phyloP scores from a whole-genome alignment of 2,888 invertebrate species.

The Tethea ocularis region DNA sequence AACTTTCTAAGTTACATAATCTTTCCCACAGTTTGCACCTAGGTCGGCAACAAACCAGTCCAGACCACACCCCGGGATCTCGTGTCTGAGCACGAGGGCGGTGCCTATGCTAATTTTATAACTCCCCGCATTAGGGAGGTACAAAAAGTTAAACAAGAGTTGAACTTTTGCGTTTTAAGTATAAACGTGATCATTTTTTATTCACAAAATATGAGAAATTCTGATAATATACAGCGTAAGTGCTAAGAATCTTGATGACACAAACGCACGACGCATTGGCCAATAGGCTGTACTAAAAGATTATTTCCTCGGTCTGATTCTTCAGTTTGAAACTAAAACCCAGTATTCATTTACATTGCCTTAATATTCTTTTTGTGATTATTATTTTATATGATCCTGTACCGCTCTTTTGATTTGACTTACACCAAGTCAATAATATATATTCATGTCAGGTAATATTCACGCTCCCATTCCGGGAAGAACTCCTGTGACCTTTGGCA shows the following conservation, averaged over 20 bases:
- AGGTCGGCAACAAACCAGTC: slow-evolving; percentile 8
- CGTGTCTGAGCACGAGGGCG: slow-evolving; percentile 23
- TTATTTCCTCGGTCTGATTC: no score
- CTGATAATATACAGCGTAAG: not conserved
- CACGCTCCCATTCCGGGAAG: slow-evolving; percentile 31
- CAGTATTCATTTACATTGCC: no score
- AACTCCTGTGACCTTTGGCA: slow-evolving; percentile 16
- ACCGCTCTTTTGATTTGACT: not conserved
- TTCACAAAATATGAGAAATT: not conserved
- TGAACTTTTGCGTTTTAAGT: not conserved
- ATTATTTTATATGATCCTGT: no score
- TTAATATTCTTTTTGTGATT: no score
- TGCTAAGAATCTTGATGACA: not conserved
- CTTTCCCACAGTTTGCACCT: not conserved
- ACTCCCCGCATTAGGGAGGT: not conserved
- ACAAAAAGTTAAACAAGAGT: not conserved
- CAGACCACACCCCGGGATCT: slow-evolving; percentile 16
- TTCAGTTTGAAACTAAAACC: no score
- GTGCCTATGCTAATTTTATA: slow-evolving; percentile 27
- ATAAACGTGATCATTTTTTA: not conserved
- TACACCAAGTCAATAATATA: not conserved
- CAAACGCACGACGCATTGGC: no score
- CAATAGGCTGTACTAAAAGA: no score
- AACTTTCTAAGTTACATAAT: not conserved
- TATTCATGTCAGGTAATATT: slow-evolving; percentile 21